Evolutionary conservation across 1,140 invertebrate genomes (phyloP).

Genomic region (Antheraea pernyi): DNA sequence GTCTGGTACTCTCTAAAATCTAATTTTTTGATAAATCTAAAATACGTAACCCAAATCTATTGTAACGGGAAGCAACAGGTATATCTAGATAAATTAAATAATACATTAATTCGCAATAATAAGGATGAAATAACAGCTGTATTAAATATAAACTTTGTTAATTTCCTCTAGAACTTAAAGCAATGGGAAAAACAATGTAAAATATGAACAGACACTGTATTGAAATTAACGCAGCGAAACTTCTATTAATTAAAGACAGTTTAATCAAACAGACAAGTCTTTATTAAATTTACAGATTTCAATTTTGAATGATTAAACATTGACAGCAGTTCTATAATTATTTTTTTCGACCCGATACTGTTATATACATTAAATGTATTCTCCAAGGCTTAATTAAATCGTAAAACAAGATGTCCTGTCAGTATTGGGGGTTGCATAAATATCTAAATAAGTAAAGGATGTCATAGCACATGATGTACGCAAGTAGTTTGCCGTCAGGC

Average conservation of each 20-base stretch:
- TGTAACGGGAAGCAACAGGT: conserved; percentile 1
- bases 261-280: neutral
- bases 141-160: conserved; percentile 13
- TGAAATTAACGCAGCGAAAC: neutral
- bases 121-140: neutral
- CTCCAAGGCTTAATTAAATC: neutral
- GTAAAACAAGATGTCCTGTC: neutral
- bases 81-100: neutral
- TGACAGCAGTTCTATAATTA: neutral
- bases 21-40: neutral
- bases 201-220: neutral
- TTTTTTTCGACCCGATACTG: neutral
- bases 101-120: neutral
- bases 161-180: conserved; percentile 10
- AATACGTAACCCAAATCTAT: neutral
- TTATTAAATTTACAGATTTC: neutral
- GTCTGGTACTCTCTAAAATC: neutral
- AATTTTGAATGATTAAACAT: neutral
- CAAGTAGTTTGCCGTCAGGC: conserved; percentile 25
- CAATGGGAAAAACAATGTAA: neutral
- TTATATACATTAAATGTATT: neutral
- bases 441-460: conserved; percentile 1
- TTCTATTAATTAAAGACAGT: neutral
- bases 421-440: neutral
- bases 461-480: neutral